Conservation (phyloP, 2,888 invertebrate species). For the Bedellia somnulentella region DNA sequence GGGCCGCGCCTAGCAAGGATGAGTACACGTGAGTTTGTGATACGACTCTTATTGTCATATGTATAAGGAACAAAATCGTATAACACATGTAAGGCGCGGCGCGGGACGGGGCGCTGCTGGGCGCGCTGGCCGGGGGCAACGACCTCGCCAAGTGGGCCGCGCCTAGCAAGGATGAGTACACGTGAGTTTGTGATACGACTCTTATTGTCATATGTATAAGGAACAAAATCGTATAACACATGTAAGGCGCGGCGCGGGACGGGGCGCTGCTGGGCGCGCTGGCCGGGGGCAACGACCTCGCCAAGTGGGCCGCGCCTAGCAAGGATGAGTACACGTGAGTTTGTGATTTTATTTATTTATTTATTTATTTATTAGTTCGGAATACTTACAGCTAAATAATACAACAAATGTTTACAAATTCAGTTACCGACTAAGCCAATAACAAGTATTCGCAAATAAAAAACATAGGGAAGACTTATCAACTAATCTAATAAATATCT, state of each 20-base stretch:
- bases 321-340: constrained; percentile 4
- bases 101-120: constrained; percentile 70
- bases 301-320: constrained; percentile 14
- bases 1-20: constrained; percentile 12
- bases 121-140: constrained; percentile 60
- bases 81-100: too few relatives aligned
- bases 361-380: too few relatives aligned
- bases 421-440: too few relatives aligned
- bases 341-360: too few relatives aligned
- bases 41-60: not conserved
- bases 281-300: constrained; percentile 35
- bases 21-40: constrained; percentile 1
- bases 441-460: too few relatives aligned
- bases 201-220: too few relatives aligned
- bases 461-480: too few relatives aligned
- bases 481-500: too few relatives aligned
- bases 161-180: constrained; percentile 6
- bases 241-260: constrained; percentile 66
- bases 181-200: not conserved
- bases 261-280: constrained; percentile 72
- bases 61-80: too few relatives aligned
- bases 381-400: too few relatives aligned
- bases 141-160: constrained; percentile 27
- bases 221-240: too few relatives aligned
- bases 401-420: too few relatives aligned